Evolutionary conservation across 2,888 invertebrate species (phyloP), one percentile per base, ranked within the genome.

Genomic region (Thymelicus lineola): DNA sequence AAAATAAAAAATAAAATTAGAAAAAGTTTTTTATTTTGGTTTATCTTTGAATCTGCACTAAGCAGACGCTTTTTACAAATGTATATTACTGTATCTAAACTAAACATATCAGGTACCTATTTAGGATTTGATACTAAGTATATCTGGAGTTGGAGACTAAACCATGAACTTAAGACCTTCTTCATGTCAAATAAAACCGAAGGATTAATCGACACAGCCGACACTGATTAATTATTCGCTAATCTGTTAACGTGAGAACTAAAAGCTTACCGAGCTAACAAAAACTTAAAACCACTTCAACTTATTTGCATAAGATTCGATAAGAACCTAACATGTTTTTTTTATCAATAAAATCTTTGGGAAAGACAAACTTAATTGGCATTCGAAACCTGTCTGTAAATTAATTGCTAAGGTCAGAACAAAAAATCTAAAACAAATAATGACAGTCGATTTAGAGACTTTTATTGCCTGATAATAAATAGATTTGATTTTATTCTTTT

Each of bases 341-440:
- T 38, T 59, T 36, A 42, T 2, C 9, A 15, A 59, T 15, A 42
- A 42, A 42, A 59, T 20, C 42, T 42, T 42, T 17, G 3, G 6
- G 7, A 17, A 50, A 59, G 36, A 42, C 42, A 9, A 10, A 9
- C 42, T 12, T 10, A 50, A 12, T 36, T 15, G 50, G 17, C 50
- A 63, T 63, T 50, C 14, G 17, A 59, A 63, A 63, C 63, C 17
- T 38, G 63, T 50, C 15, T 17, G 17, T 17, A 12, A 59, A 42
- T 57, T 61, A 61, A 46, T 61, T 46, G 61, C 14, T 3, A n/a
- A 61, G 61, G 61, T 61, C 61, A 46, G 14, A n/a, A 57, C 28
- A 57, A 7, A 12, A 6, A 46, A 14, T 28, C 20, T 7, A 28
- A 45, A 35, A 14, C n/a, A 28, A 48, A n/a, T 61, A 28, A 28